Base-by-base conservation (phyloP, 2,888 invertebrate species). In the Stenurella melanura region DNA sequence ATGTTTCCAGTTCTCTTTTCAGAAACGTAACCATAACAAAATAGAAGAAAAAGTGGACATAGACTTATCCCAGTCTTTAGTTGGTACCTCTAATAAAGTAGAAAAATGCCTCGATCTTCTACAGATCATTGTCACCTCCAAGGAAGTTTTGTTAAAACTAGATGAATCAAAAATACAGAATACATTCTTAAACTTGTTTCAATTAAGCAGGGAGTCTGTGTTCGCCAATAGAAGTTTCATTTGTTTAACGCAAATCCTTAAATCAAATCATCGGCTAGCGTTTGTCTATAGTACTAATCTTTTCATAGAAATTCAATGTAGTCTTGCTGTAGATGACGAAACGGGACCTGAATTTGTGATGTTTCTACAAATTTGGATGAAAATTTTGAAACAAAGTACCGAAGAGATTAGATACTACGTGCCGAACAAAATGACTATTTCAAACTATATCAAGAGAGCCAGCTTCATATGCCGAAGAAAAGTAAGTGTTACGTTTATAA, bases 11-110 rank as follows among this genome's bases (percentile, higher is more conserved):
- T 57, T 57, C 11, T 34, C 3, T 50, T 74, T 68, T 15, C 26
- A 82, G 82, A 79, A 74, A 68, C 78, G 80, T 11, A 79, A 82
- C 50, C 75, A 80, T 56, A 75, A 71, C 0, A 15, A 57, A n/a
- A 19, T 76, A 11, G 75, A 79, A 26, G 12, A 69, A 10, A 58
- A 61, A 10, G 74, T 79, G 6, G 71, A 76, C n/a, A 69, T 57
- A 38, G 78, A 80, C 19, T 58, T 80, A 7, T 56, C 58, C 10
- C 56, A 60, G 26, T 70, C 68, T 12, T 71, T 82, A 11, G 61
- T 12, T 12, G 81, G 81, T 11, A 74, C 78, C 30, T 11, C 38
- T 9, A 30, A 30, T 21, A 77, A 76, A 76, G 66, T 71, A 66
- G 70, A 66, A 64, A 79, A 76, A 26, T 73, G 78, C 19, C 72